Conservation (phyloP, 2,888 invertebrate genomes). For the Achlya flavicornis region DNA sequence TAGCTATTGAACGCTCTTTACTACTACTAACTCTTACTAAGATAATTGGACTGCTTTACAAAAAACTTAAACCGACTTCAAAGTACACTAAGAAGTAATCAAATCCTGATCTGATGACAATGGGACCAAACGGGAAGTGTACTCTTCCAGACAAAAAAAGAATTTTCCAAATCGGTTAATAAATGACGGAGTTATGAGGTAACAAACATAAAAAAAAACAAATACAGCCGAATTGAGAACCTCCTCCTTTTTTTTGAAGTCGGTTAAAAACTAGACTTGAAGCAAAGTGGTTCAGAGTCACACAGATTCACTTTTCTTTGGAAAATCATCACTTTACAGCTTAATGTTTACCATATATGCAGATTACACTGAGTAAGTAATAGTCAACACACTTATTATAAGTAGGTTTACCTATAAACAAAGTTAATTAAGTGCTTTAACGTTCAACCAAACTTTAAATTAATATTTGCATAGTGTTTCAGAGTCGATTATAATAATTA, state of each 20-base stretch:
- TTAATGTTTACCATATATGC: background rate
- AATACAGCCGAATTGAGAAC: too few relatives aligned
- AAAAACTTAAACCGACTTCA: too few relatives aligned
- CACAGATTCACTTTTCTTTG: background rate
- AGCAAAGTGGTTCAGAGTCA: background rate
- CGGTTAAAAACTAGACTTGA: background rate
- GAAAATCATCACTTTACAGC: background rate
- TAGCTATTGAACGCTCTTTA: background rate
- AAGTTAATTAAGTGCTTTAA: background rate
- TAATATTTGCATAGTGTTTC: background rate
- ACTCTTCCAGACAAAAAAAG: too few relatives aligned
- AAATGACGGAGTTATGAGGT: too few relatives aligned
- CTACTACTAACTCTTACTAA: too few relatives aligned
- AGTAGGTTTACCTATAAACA: background rate
- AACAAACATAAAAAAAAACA: too few relatives aligned
- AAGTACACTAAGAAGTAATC: too few relatives aligned
- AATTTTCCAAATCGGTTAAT: too few relatives aligned
- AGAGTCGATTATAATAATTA: constrained; percentile 1
- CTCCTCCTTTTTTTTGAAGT: too few relatives aligned
- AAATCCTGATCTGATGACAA: too few relatives aligned
- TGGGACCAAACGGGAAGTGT: too few relatives aligned
- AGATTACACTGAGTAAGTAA: background rate
- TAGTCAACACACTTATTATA: background rate
- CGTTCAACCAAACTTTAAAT: background rate
- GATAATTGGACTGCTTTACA: too few relatives aligned